These are phyloP conservation scores for Aphelenchoides avenae DNA, from an alignment of 1,140 invertebrate genomes.

Conservation along the genomic window DNA sequence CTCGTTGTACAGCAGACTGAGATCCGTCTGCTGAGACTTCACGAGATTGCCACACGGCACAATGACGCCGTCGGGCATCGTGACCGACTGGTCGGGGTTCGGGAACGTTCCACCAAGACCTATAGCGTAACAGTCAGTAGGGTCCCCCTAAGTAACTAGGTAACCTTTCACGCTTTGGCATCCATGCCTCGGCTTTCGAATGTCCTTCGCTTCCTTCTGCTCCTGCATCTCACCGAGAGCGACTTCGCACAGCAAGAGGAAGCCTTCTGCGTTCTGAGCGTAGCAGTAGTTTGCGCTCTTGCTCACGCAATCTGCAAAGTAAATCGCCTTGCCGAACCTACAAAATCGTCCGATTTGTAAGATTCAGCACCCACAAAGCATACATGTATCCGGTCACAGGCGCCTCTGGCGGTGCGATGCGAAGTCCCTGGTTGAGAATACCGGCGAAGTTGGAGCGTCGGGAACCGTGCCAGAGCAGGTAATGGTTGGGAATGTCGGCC, in stretches of 20 bases:
- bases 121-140: slow-evolving; percentile 13
- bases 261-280: slow-evolving; percentile 67
- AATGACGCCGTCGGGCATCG: slow-evolving; percentile 28
- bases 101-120: slow-evolving; percentile 36
- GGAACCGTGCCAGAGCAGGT: slow-evolving; percentile 93
- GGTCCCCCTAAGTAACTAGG: not conserved
- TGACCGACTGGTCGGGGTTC: slow-evolving; percentile 22
- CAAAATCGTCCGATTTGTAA: no score
- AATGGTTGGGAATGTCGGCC: slow-evolving; percentile 68
- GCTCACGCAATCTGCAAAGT: slow-evolving; percentile 97
- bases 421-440: slow-evolving; percentile 89
- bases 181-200: slow-evolving; percentile 38
- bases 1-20: slow-evolving; percentile 39
- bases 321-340: slow-evolving; percentile 81
- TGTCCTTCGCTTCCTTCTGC: slow-evolving; percentile 26
- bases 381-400: slow-evolving; percentile 63
- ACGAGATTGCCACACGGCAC: slow-evolving; percentile 32
- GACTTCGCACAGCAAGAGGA: slow-evolving; percentile 81
- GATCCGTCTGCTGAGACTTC: slow-evolving; percentile 9
- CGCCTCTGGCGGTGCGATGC: slow-evolving; percentile 91
- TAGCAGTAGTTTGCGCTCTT: slow-evolving; percentile 83
- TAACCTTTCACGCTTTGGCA: slow-evolving; percentile 43
- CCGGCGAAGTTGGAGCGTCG: slow-evolving; percentile 87
- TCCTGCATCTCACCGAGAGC: slow-evolving; percentile 39
- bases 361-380: no score